Conservation (phyloP, 2,888 invertebrate species). For the Macropis europaea region DNA sequence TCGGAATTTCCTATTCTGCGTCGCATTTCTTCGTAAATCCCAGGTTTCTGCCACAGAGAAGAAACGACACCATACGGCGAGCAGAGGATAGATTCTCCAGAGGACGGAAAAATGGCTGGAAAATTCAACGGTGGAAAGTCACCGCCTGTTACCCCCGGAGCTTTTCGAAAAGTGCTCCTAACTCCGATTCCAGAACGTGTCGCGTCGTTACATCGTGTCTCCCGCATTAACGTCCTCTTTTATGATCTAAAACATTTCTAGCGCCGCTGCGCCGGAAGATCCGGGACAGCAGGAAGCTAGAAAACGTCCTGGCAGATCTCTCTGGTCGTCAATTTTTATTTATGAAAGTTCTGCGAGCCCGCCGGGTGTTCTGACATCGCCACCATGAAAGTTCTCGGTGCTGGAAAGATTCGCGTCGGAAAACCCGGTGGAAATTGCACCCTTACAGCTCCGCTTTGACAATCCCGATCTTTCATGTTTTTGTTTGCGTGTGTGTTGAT, state of each 20-base stretch:
- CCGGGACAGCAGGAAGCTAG: neutral
- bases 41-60: no score
- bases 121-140: neutral
- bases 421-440: neutral
- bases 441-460: slow-evolving; percentile 2
- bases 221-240: neutral
- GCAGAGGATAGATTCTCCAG: no score
- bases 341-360: slow-evolving; percentile 55
- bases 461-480: slow-evolving; percentile 4
- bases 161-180: neutral
- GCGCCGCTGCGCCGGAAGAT: neutral
- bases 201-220: neutral
- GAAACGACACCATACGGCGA: no score
- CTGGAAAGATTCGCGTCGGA: neutral
- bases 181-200: neutral
- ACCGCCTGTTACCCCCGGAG: neutral
- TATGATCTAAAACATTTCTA: neutral
- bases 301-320: slow-evolving; percentile 27
- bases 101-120: neutral
- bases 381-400: neutral
- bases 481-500: neutral
- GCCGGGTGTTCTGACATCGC: slow-evolving; percentile 11
- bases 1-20: no score
- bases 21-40: no score
- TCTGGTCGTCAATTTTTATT: slow-evolving; percentile 66